Evolutionary conservation across 2,113 vertebrate species (phyloP).

Genomic region (Nerophis lumbriciformis): DNA sequence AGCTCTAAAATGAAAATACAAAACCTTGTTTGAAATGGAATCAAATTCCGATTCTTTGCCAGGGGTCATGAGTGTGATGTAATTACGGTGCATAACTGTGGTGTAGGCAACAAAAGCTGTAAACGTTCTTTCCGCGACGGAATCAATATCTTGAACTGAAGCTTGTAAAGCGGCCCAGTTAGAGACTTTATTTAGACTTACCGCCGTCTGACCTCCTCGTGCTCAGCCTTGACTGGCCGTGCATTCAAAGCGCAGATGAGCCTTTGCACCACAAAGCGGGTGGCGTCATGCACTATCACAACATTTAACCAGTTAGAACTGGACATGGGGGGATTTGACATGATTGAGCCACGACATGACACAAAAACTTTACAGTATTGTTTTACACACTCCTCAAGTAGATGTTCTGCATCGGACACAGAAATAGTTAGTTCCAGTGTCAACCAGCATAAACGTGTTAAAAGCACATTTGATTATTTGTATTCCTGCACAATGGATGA

Average conservation of each 20-base stretch:
- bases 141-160: conserved; percentile 63
- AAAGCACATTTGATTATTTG: no score
- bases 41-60: conserved; percentile 50
- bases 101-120: conserved; percentile 57
- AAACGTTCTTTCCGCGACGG: conserved; percentile 55
- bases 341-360: no score
- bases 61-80: conserved; percentile 77
- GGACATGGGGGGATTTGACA: not conserved
- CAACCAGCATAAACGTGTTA: no score
- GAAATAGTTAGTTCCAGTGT: no score
- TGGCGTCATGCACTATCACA: conserved; percentile 24
- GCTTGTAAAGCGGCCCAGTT: conserved; percentile 61
- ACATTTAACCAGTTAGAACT: conserved; percentile 19
- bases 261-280: conserved; percentile 41
- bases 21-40: conserved; percentile 63
- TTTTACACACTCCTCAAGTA: no score
- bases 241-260: conserved; percentile 39
- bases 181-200: conserved; percentile 58
- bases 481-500: no score
- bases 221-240: conserved; percentile 35
- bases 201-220: conserved; percentile 56
- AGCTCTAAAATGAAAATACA: not conserved
- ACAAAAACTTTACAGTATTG: no score
- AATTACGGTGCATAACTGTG: conserved; percentile 67
- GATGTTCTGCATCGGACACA: no score